These are phyloP conservation scores for Tineola bisselliella DNA, from an alignment of 2,888 invertebrate genomes.

Conservation along the genomic window DNA sequence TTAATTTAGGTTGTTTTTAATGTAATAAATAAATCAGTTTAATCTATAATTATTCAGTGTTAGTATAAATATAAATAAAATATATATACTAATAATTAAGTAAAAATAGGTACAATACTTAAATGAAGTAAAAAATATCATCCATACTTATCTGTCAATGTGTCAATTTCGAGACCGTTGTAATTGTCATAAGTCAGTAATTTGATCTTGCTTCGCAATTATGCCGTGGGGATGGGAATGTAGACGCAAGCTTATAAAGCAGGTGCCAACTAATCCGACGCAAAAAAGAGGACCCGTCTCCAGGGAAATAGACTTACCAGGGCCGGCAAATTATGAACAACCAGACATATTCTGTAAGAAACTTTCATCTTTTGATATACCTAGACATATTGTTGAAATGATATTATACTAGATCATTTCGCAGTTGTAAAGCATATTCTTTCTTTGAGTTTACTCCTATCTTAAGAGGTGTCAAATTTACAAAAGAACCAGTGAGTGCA, in stretches of 20 bases:
- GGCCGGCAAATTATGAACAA: slow-evolving; percentile 35
- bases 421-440: too few species aligned
- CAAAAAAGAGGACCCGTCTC: slow-evolving; percentile 22
- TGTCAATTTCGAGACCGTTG: neutral
- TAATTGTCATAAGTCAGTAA: neutral
- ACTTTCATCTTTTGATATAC: neutral
- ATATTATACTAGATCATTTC: neutral
- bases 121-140: too few species aligned
- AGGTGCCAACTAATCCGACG: slow-evolving; percentile 34
- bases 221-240: slow-evolving; percentile 38
- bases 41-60: too few species aligned
- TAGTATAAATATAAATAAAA: too few species aligned
- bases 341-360: slow-evolving; percentile 40
- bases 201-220: neutral
- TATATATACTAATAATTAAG: too few species aligned
- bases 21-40: neutral
- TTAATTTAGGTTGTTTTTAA: neutral
- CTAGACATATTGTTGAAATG: neutral
- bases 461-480: too few species aligned
- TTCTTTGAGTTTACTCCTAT: too few species aligned
- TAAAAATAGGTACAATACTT: too few species aligned
- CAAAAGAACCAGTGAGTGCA: too few species aligned
- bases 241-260: slow-evolving; percentile 38
- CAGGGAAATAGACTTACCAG: slow-evolving; percentile 26
- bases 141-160: too few species aligned